These are phyloP conservation scores for Trichonephila clavipes DNA, from an alignment of 1,140 invertebrate genomes.

Conservation along the genomic window DNA sequence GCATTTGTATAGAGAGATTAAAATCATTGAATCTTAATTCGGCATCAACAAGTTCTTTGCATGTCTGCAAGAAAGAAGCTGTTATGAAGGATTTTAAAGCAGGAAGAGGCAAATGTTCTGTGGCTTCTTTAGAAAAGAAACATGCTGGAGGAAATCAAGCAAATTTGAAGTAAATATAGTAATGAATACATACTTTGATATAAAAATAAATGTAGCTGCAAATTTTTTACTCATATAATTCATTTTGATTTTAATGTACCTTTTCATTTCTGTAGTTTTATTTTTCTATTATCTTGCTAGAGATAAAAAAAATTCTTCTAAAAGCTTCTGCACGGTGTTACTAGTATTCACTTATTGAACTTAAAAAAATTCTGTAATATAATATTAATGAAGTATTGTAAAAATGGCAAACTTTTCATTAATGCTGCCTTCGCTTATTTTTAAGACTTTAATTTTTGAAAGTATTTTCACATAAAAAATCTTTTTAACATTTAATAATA, in stretches of 20 bases:
- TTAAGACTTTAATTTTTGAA: no score
- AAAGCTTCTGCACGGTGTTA: no score
- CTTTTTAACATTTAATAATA: no score
- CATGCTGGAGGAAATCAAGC: background rate
- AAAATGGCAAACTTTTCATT: no score
- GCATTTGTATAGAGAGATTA: constrained; percentile 37
- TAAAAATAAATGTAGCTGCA: background rate
- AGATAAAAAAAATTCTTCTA: no score
- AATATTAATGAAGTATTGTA: no score
- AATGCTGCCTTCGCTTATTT: no score
- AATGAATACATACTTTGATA: background rate
- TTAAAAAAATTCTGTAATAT: no score
- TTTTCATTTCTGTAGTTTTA: background rate
- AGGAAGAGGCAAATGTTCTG: background rate
- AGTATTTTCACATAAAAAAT: no score
- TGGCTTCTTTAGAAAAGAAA: background rate
- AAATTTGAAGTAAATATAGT: background rate
- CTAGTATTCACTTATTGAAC: no score
- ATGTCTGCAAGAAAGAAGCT: background rate
- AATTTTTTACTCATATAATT: background rate
- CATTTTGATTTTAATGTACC: background rate
- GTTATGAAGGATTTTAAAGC: background rate
- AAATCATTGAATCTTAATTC: constrained; percentile 9
- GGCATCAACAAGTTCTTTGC: background rate
- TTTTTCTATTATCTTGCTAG: no score